Evolutionary conservation across 1,140 invertebrate species (phyloP).

Genomic region (Drosophila lacertosa): DNA sequence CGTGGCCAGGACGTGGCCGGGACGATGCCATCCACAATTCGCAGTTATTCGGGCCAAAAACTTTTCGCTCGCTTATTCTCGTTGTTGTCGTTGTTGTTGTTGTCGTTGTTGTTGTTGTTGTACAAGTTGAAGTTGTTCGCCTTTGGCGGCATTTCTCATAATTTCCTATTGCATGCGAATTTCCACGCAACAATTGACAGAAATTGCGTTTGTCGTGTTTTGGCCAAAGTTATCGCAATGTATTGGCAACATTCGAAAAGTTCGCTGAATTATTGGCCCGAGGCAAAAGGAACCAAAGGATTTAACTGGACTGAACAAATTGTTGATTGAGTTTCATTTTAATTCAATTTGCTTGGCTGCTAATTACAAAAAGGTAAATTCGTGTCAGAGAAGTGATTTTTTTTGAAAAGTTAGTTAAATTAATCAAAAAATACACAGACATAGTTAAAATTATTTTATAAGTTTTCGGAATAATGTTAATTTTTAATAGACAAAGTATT

Average conservation of each 20-base stretch:
- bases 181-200: conserved; percentile 71
- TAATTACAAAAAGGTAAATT: not conserved
- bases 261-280: conserved; percentile 26
- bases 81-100: conserved; percentile 5
- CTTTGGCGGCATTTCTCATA: conserved; percentile 47
- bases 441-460: too few relatives aligned
- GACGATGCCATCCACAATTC: conserved; percentile 8
- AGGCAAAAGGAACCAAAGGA: not conserved
- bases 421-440: too few relatives aligned
- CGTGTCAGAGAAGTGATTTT: too few relatives aligned
- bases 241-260: conserved; percentile 36
- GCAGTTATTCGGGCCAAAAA: conserved; percentile 23
- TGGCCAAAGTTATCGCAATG: conserved; percentile 60
- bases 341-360: conserved; percentile 25
- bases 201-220: conserved; percentile 56
- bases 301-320: not conserved
- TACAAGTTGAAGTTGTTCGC: conserved; percentile 42
- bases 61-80: conserved; percentile 20
- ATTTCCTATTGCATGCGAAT: conserved; percentile 66
- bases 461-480: too few relatives aligned
- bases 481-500: too few relatives aligned
- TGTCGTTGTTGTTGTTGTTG: conserved; percentile 15
- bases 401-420: too few relatives aligned
- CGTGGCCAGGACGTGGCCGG: not conserved
- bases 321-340: conserved; percentile 50